Percentiles rank a stretch among this genome's conserved stretches.
phyloP scores from a whole-genome alignment of 2,888 invertebrate genomes.

The Lymantria monacha region DNA sequence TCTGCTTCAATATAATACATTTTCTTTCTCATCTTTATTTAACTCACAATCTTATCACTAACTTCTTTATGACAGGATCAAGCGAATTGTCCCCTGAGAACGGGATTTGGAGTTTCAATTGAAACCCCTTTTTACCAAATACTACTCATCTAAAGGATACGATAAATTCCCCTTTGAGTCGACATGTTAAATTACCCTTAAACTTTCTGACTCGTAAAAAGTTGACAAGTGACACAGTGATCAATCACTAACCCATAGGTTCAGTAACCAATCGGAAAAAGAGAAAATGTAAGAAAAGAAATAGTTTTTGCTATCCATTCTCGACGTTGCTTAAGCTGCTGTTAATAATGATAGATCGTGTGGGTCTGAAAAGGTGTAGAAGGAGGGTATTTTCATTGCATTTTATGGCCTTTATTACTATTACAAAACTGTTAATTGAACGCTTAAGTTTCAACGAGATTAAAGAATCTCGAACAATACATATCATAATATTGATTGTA shows the following conservation, averaged over 20 bases:
- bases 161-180: background rate
- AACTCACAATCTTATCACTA: too few relatives aligned
- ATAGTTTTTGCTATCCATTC: background rate
- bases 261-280: background rate
- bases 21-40: too few relatives aligned
- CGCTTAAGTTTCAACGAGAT: too few relatives aligned
- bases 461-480: too few relatives aligned
- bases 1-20: too few relatives aligned
- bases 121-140: too few relatives aligned
- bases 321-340: background rate
- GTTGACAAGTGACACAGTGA: background rate
- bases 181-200: background rate
- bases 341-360: conserved; percentile 2
- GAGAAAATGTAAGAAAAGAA: background rate
- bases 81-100: too few relatives aligned
- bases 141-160: too few relatives aligned
- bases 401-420: background rate
- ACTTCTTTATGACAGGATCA: too few relatives aligned
- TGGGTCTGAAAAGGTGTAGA: background rate
- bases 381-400: background rate
- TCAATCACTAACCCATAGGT: background rate
- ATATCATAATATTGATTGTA: too few relatives aligned
- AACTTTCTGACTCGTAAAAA: conserved; percentile 3
- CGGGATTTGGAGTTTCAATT: too few relatives aligned
- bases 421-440: too few relatives aligned